Base-by-base conservation (phyloP, 2,797 vertebrate genomes). In the Oreochromis mossambicus region DNA sequence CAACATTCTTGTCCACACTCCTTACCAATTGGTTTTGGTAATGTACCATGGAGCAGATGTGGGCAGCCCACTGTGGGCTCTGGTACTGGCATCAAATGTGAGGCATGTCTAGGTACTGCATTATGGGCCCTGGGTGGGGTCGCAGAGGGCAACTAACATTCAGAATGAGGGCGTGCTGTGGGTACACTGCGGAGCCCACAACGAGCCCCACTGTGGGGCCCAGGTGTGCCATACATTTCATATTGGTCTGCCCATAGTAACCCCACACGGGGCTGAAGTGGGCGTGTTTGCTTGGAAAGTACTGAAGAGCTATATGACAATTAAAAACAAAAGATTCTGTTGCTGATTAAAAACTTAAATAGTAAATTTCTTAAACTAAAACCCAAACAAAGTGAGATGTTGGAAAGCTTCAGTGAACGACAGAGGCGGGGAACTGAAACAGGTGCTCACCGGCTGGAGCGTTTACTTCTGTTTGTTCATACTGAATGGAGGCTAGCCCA, bases 401-500 rank as follows among this genome's bases (percentile, higher is more conserved):
- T 32, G 41, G 34, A 43, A 41, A 52, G 6, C 9, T 75, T 36
- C 10, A 29, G 8, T 46, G 4, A 34, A 29, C 3, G 46, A 24
- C 38, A 68, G 29, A 6, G 11, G 51, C 4, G 6, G 11, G 15
- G 13, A 73, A 0, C 0, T 70, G 51, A 55, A 19, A 78, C 4
- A 29, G 79, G 14, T 7, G 70, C 96, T 94, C 79, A 96, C 97
- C 97, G 2, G 88, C 88, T 43, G 83, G 79, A 36, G 89, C 19
- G 77, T 96, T 97, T 81, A 46, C 85, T 43, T 97, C 96, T 1
- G 91, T 92, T 9, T 95, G 63, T 87, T 97, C 96, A 82, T 97
- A 97, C 56, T 97, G 96, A 84, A 97, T 97, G 68, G 98, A 95
- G 89, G 98, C 98, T 76, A 98, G 94, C 1, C 98, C 98, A 29